Conservation (phyloP, 2,888 invertebrate genomes). For the Rhagium mordax region DNA sequence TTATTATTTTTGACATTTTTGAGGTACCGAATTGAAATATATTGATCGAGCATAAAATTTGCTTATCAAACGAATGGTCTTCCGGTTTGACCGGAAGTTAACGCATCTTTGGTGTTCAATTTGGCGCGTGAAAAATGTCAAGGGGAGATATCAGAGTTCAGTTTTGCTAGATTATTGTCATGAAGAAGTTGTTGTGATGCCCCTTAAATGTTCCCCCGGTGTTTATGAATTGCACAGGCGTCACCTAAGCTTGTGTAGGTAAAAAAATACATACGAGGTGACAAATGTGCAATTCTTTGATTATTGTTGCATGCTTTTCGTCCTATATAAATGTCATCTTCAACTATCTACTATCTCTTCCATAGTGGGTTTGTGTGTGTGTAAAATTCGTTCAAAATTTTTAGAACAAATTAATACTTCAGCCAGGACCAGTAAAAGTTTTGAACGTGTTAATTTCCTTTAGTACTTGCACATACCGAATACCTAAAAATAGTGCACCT, state of each 20-base stretch:
- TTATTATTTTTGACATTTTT: no score
- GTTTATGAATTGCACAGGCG: conserved; percentile 8
- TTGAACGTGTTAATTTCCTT: not conserved
- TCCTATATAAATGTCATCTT: conserved; percentile 16
- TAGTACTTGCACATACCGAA: not conserved
- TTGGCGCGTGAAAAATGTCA: no score
- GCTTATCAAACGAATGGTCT: no score
- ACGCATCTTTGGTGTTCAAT: no score
- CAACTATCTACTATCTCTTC: not conserved
- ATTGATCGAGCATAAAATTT: no score
- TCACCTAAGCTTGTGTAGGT: not conserved
- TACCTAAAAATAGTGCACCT: conserved; percentile 3
- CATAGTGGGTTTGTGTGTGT: not conserved
- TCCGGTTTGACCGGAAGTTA: no score
- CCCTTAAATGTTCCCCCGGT: not conserved
- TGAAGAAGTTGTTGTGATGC: conserved; percentile 19
- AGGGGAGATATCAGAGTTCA: no score
- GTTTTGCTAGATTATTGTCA: conserved; percentile 4
- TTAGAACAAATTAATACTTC: not conserved
- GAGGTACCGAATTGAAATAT: no score
- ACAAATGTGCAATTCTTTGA: conserved; percentile 13
- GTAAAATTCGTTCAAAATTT: conserved; percentile 12
- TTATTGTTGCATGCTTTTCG: conserved; percentile 9
- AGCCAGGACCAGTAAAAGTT: not conserved
- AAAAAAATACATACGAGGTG: not conserved